Conservation (phyloP, 2,797 vertebrate species). For the Poeciliopsis turneri region DNA sequence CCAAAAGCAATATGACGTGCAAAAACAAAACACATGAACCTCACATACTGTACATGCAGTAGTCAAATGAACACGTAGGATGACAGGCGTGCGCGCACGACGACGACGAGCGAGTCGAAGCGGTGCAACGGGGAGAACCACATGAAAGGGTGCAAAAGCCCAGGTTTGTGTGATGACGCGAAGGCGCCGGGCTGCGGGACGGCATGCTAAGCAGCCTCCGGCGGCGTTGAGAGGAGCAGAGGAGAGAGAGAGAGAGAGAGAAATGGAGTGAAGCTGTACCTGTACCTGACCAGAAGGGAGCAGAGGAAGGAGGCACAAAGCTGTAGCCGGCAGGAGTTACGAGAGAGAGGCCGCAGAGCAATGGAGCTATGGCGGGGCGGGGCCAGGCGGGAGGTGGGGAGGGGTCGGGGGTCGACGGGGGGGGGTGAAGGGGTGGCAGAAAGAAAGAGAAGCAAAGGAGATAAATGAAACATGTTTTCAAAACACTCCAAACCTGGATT, state of each 20-base stretch:
- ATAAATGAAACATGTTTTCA: slow-evolving; percentile 77
- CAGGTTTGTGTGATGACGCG: slow-evolving; percentile 31
- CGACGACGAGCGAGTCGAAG: slow-evolving; percentile 22
- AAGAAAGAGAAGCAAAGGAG: slow-evolving; percentile 87
- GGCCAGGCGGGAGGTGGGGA: slow-evolving; percentile 51
- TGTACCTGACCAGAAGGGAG: slow-evolving; percentile 99
- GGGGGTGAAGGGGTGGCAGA: slow-evolving; percentile 34
- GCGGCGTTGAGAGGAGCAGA: slow-evolving; percentile 77
- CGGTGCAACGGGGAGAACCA: slow-evolving; percentile 27
- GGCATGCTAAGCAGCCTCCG: slow-evolving; percentile 52
- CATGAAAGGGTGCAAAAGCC: slow-evolving; percentile 26
- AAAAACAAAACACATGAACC: slow-evolving; percentile 2
- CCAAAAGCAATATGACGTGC: slow-evolving; percentile 8
- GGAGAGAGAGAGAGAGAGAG: slow-evolving; percentile 21
- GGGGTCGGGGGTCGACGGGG: slow-evolving; percentile 64
- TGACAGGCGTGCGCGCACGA: slow-evolving; percentile 30
- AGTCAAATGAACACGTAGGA: slow-evolving; percentile 25
- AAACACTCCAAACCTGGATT: slow-evolving; percentile 51
- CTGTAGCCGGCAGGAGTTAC: slow-evolving; percentile 96
- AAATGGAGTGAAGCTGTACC: slow-evolving; percentile 71
- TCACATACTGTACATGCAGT: slow-evolving; percentile 39
- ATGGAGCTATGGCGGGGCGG: slow-evolving; percentile 86
- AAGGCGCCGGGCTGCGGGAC: slow-evolving; percentile 40
- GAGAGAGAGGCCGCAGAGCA: slow-evolving; percentile 97
- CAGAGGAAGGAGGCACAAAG: slow-evolving; percentile 97